Evolutionary conservation across 2,797 vertebrate genomes (phyloP).

Genomic region (Lateolabrax maculatus): DNA sequence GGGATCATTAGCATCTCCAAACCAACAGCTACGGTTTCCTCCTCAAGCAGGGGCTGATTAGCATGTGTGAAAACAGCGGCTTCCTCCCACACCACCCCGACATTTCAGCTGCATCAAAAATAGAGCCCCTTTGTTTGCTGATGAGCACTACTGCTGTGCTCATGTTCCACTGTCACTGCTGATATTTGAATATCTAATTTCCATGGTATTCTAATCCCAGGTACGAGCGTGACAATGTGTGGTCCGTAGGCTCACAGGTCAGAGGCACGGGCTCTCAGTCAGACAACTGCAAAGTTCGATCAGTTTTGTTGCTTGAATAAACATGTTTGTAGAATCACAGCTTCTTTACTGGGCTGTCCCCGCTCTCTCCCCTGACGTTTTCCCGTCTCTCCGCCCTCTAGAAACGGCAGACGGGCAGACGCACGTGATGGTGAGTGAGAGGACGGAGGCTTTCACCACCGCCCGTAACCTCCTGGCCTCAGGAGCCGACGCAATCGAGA

Average conservation of each 20-base stretch:
- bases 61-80: slow-evolving; percentile 43
- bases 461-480: slow-evolving; percentile 95
- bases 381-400: slow-evolving; percentile 54
- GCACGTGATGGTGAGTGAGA: slow-evolving; percentile 95
- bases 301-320: not conserved
- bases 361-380: not conserved
- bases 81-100: slow-evolving; percentile 48
- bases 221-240: not conserved
- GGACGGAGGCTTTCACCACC: slow-evolving; percentile 98
- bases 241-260: too few species aligned
- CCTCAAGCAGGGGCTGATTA: slow-evolving; percentile 32
- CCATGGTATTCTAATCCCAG: slow-evolving; percentile 2
- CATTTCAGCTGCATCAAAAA: slow-evolving; percentile 36
- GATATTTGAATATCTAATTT: slow-evolving; percentile 39
- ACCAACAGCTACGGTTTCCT: slow-evolving; percentile 28
- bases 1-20: slow-evolving; percentile 24
- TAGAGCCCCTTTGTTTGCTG: slow-evolving; percentile 28
- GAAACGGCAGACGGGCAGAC: slow-evolving; percentile 93
- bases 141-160: not conserved
- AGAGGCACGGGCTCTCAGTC: not conserved
- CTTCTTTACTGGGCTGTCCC: not conserved
- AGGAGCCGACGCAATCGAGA: slow-evolving; percentile 97
- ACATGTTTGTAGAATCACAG: not conserved
- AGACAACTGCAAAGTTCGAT: not conserved
- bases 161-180: not conserved